Percentiles rank a stretch among this genome's conserved stretches.
phyloP scores from a whole-genome alignment of 2,797 vertebrate species.

The Mareca strepera region DNA sequence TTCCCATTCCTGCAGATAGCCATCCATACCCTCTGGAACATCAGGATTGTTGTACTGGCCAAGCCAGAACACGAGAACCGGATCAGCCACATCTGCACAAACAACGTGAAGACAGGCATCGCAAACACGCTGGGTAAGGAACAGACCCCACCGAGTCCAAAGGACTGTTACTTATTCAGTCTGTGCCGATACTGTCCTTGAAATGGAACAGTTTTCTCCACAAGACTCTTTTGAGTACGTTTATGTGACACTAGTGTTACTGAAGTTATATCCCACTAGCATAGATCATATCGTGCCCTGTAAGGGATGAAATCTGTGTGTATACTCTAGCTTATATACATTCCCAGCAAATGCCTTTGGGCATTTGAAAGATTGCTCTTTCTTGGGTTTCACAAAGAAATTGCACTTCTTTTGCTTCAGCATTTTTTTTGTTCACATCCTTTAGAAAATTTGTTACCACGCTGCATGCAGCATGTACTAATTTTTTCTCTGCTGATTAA shows the following conservation, averaged over 20 bases:
- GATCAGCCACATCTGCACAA: constrained; percentile 93
- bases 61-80: constrained; percentile 97
- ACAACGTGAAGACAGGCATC: constrained; percentile 96
- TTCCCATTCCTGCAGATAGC: constrained; percentile 83
- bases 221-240: not conserved
- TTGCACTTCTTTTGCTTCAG: not conserved
- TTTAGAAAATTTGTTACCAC: constrained; percentile 2
- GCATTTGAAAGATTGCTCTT: not conserved
- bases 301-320: not conserved
- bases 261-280: not conserved
- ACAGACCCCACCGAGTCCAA: not conserved
- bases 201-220: not conserved
- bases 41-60: constrained; percentile 91
- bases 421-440: not conserved
- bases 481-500: constrained; percentile 21
- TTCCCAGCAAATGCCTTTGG: not conserved
- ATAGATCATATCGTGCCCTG: not conserved
- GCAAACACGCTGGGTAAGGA: constrained; percentile 93
- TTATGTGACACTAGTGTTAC: not conserved
- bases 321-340: not conserved
- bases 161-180: not conserved
- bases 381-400: constrained; percentile 6
- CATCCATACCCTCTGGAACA: constrained; percentile 96
- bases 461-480: not conserved
- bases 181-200: not conserved